Conservation (phyloP, 2,113 vertebrate genomes). For the Xiphias gladius region DNA sequence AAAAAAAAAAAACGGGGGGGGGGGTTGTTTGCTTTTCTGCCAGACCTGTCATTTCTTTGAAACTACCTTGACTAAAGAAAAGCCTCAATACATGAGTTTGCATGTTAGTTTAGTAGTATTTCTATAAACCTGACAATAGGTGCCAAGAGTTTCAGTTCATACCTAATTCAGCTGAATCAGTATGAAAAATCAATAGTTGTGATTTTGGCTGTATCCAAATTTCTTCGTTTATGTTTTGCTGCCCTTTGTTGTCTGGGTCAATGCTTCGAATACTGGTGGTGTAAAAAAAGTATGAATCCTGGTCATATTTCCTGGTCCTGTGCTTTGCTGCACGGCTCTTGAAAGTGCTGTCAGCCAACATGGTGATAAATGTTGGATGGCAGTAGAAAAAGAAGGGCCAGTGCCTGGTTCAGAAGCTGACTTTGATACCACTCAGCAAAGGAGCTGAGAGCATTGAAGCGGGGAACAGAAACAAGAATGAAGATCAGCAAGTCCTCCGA, state of each 20-base stretch:
- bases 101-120: neutral
- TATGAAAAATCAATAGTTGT: neutral
- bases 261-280: neutral
- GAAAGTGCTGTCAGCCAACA: neutral
- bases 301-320: neutral
- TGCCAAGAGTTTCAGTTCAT: neutral
- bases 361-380: neutral
- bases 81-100: neutral
- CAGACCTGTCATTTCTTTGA: constrained; percentile 20
- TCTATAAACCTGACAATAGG: neutral
- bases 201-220: too few species aligned
- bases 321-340: neutral
- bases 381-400: neutral
- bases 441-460: neutral
- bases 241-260: neutral
- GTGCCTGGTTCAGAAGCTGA: neutral
- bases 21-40: neutral
- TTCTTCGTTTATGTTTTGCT: too few species aligned
- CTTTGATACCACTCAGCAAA: neutral
- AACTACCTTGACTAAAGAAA: neutral
- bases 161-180: neutral
- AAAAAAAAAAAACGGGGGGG: too few species aligned
- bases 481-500: neutral
- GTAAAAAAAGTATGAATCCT: neutral
- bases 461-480: neutral